Evolutionary conservation across 2,113 vertebrate species (phyloP).

Genomic region (Peromyscus californicus): DNA sequence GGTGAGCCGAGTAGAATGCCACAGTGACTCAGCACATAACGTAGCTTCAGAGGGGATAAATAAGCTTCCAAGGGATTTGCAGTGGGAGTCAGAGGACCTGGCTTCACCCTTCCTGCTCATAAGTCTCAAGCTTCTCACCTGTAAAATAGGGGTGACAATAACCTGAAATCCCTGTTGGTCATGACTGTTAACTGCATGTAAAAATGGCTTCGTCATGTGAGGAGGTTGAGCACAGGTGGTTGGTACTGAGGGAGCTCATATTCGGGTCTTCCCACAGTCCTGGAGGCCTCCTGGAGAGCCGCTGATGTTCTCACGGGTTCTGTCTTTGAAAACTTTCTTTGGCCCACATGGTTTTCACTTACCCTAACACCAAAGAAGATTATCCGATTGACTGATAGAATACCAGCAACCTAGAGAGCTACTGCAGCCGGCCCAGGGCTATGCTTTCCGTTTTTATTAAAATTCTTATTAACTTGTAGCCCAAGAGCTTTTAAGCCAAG

Average conservation of each 20-base stretch:
- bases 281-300: not conserved
- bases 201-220: not conserved
- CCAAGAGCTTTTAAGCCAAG: constrained; percentile 77
- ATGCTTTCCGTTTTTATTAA: constrained; percentile 82
- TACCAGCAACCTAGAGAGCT: constrained; percentile 61
- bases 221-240: not conserved
- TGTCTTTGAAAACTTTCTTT: constrained; percentile 38
- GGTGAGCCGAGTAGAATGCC: not conserved
- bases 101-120: not conserved
- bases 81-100: not conserved
- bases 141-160: not conserved
- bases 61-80: not conserved
- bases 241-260: not conserved
- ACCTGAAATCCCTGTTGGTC: not conserved
- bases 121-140: not conserved
- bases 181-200: not conserved
- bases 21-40: not conserved
- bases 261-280: not conserved
- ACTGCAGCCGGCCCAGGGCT: constrained; percentile 64
- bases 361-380: constrained; percentile 56
- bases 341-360: constrained; percentile 40
- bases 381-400: constrained; percentile 77
- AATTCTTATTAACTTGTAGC: constrained; percentile 82
- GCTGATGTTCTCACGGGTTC: not conserved
- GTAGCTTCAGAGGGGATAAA: not conserved